These are phyloP conservation scores for Philhelius pedissequus DNA, from an alignment of 2,888 invertebrate species.

Conservation along the genomic window DNA sequence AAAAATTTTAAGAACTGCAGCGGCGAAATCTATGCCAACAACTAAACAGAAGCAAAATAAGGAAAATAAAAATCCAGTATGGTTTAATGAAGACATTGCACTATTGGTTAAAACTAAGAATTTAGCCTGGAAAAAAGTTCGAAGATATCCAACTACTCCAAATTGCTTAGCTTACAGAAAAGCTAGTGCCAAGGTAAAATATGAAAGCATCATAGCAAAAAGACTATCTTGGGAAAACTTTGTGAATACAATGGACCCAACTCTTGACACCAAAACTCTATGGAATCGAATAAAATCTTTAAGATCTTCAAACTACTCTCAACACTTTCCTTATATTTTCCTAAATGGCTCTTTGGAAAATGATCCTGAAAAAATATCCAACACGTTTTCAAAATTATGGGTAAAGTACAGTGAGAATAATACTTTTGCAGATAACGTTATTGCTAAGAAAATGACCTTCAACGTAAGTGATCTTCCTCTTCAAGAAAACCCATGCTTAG, in stretches of 20 bases:
- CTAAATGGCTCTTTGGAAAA: background rate
- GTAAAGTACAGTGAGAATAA: background rate
- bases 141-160: background rate
- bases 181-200: background rate
- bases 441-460: background rate
- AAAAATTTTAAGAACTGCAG: background rate
- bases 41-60: background rate
- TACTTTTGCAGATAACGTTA: background rate
- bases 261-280: background rate
- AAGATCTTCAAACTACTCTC: background rate
- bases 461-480: background rate
- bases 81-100: background rate
- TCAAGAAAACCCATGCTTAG: background rate
- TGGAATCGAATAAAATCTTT: slow-evolving; percentile 6
- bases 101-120: background rate
- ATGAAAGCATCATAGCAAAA: background rate
- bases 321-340: background rate
- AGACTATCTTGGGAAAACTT: background rate
- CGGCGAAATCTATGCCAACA: background rate
- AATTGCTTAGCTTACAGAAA: background rate
- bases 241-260: background rate
- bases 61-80: background rate
- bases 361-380: background rate
- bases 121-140: background rate
- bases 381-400: slow-evolving; percentile 6